Percentiles rank a stretch among this genome's conserved stretches.
These are phyloP conservation scores for Chaitophorus viminalis DNA, from an alignment of 2,888 invertebrate genomes.

Conservation along the genomic window DNA sequence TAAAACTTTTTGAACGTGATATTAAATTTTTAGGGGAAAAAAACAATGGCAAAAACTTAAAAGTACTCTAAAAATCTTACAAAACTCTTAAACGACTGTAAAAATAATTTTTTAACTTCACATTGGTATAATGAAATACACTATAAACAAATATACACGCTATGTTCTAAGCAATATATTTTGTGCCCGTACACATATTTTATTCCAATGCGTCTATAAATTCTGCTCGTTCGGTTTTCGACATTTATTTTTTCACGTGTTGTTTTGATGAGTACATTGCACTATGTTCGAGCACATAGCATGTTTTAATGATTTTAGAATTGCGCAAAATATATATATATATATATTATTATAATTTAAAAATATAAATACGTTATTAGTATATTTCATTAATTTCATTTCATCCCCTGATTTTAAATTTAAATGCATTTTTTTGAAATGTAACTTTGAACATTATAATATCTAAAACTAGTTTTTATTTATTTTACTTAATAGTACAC, in stretches of 20 bases:
- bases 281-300: too few species aligned
- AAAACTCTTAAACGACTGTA: neutral
- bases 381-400: neutral
- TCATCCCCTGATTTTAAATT: neutral
- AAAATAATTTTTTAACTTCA: neutral
- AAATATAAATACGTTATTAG: too few species aligned
- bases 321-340: too few species aligned
- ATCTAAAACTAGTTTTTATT: neutral
- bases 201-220: too few species aligned
- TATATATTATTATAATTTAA: too few species aligned
- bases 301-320: too few species aligned
- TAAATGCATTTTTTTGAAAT: neutral
- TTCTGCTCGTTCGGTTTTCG: too few species aligned
- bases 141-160: neutral
- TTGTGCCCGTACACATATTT: too few species aligned
- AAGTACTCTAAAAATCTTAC: neutral
- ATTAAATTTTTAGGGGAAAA: conserved; percentile 19
- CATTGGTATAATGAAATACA: neutral
- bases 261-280: neutral
- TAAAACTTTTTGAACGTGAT: conserved; percentile 11
- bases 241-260: too few species aligned
- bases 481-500: neutral
- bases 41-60: neutral
- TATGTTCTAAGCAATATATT: neutral
- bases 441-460: neutral